Evolutionary conservation across 2,888 invertebrate species (phyloP), one percentile per base, ranked within the genome.

Genomic region (Caenorhabditis virilis): DNA sequence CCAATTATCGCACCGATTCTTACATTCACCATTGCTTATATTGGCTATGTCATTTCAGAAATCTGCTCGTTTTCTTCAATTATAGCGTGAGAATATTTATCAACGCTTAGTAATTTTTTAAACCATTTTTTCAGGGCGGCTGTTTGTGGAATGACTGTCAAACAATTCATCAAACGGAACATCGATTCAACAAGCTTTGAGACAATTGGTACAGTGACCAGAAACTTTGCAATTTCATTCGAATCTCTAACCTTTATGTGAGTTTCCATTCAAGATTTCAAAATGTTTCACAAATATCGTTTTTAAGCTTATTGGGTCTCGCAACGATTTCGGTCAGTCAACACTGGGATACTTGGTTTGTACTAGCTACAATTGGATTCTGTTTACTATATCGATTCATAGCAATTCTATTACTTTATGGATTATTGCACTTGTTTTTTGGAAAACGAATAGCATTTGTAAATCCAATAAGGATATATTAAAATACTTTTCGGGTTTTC

Each of bases 41-140:
- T 95, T 84, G 92, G 95, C 57, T 97, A 97, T 85, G 87, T 97
- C 52, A 92, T 91, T 83, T 95, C 97, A 45, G 97, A 97, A 87
- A 93, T 95, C 87, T 94, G 95, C 86, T 95, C 95, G 84, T 90
- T 95, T 89, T 95, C 95, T 71, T 95, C 95, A 53, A 97, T 97
- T 79, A 87, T 97, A 76, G 92, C 95, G 95, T 97, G 87, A 92
- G 94, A 30, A 36, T 38, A 25, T 20, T 48, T 15, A 33, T 26
- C 15, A 5, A 9, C 3, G 18, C 27, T n/a, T 26, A 30, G 15
- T n/a, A 23, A 42, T 42, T 42, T 9, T 42, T 23, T 22, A 9
- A 13, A 30, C 6, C 6, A 30, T 23, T 23, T 50, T 54, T 50
- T 22, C 46, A 55, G 55, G 33, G 33, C 41, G n/a, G 48, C 50